phyloP scores from a whole-genome alignment of 2,113 vertebrate genomes.

The Axis porcinus region DNA sequence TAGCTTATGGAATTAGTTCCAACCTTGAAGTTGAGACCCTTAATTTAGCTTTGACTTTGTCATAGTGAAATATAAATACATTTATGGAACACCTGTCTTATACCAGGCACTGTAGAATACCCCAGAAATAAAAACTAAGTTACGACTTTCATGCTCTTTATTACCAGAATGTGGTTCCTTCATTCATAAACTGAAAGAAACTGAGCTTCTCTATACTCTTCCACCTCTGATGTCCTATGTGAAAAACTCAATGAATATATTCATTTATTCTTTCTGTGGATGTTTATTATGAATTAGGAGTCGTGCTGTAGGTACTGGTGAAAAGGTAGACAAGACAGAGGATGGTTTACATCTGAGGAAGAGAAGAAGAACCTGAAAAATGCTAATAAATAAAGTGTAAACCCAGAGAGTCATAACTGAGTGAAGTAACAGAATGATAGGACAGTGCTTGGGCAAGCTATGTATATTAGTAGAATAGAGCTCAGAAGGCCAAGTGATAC shows the following conservation, averaged over 20 bases:
- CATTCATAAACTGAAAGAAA: neutral
- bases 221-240: neutral
- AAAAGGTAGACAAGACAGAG: neutral
- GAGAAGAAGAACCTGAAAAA: neutral
- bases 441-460: neutral
- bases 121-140: neutral
- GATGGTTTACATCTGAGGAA: neutral
- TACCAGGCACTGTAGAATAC: neutral
- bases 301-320: neutral
- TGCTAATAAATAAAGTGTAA: neutral
- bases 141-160: neutral
- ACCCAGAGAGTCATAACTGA: neutral
- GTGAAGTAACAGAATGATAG: neutral
- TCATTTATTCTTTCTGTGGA: neutral
- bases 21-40: neutral
- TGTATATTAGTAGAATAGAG: neutral
- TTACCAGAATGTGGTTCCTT: neutral
- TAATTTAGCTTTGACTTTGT: neutral
- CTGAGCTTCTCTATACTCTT: neutral
- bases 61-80: neutral
- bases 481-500: neutral
- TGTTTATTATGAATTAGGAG: neutral
- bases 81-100: neutral
- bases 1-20: neutral
- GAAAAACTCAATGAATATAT: neutral